Percentiles rank a stretch among this genome's conserved stretches.
Evolutionary conservation across 2,888 invertebrate species (phyloP).

Genomic region (Drosophila mimica): DNA sequence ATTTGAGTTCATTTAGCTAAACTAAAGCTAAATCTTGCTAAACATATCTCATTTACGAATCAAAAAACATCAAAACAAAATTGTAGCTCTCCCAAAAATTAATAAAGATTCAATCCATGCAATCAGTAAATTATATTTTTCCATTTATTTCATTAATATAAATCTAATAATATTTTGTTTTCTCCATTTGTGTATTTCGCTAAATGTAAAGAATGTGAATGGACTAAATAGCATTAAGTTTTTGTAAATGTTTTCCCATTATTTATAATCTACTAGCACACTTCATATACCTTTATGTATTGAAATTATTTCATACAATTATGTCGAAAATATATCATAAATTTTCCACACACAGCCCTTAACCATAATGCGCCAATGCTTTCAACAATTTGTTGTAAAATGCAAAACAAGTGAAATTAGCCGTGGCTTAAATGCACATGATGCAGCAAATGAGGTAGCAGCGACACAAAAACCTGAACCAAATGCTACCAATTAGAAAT

Average conservation of each 20-base stretch:
- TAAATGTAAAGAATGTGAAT: background rate
- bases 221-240: background rate
- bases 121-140: background rate
- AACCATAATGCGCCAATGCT: slow-evolving; percentile 7
- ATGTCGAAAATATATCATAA: background rate
- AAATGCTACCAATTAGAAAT: slow-evolving; percentile 58
- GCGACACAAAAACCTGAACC: slow-evolving; percentile 23
- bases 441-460: background rate
- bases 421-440: slow-evolving; percentile 37
- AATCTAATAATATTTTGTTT: background rate
- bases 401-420: slow-evolving; percentile 52
- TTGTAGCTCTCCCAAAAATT: background rate
- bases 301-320: background rate
- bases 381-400: slow-evolving; percentile 8
- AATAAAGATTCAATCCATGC: background rate
- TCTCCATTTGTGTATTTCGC: background rate
- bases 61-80: background rate
- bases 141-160: background rate
- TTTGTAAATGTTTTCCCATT: background rate
- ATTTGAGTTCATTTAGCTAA: slow-evolving; percentile 32
- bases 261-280: background rate
- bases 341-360: background rate
- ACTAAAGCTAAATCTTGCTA: background rate
- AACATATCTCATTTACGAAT: background rate
- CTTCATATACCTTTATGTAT: background rate